Base-by-base conservation (phyloP, 1,140 invertebrate genomes). In the Orussus abietinus region DNA sequence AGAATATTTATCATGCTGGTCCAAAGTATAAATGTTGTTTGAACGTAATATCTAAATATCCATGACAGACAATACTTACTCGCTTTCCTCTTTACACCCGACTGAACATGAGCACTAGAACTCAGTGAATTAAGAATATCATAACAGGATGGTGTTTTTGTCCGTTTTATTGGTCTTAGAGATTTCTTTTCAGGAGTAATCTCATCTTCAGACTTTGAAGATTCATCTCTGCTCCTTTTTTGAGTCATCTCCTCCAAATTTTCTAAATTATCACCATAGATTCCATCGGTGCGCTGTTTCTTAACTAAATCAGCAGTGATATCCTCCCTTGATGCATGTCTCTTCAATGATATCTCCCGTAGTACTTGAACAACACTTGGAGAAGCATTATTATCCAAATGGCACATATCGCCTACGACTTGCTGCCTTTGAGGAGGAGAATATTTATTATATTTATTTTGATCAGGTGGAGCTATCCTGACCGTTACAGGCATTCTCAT, bases 81-180 rank as follows among this genome's bases (percentile, higher is more conserved):
- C 15, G 69, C 69, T 66, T 74, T 74, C 45, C 71, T 55, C 47
- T 74, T 72, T 3, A 62, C 52, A 0, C 71, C 71, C n/a, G 62
- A 49, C 21, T 47, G 42, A 4, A 66, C 54, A 13, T 63, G 49
- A 7, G 55, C 55, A 26, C 69, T 74, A 3, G 69, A 74, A 47
- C 64, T 71, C 18, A 74, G 47, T 0, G 69, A 74, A 20, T 67
- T 69, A 15, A 72, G 44, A 15, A 74, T 65, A 42, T 72, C 71
- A 25, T 69, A 66, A 44, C 67, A 72, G n/a, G 70, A 73, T 5
- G 59, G 67, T 12, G 59, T 60, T 45, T 71, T 74, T 3, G 66
- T 57, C 34, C 66, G 47, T 42, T 74, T 74, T 9, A 56, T 44
- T 19, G 69, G 66, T 38, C 71, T 65, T n/a, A 45, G 12, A 20